Evolutionary conservation across 2,113 vertebrate species (phyloP), one percentile per base, ranked within the genome.

Genomic region (Apistogramma diplotaenia): DNA sequence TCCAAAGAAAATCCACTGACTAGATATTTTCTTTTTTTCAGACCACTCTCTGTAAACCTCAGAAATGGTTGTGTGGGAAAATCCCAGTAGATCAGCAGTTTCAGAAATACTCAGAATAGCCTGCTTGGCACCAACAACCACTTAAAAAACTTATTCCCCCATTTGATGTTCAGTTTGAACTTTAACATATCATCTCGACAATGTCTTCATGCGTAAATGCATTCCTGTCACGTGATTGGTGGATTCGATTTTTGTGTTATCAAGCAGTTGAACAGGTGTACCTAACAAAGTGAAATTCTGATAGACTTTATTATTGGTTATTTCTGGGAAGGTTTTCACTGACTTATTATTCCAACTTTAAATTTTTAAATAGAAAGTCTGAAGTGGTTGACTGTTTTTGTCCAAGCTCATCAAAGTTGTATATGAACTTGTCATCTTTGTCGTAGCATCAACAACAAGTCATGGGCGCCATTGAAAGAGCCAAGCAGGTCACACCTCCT

Each of bases 381-480:
- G 33, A 60, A 1, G 19, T 35, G 18, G 19, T 10, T 35, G 29
- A 60, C 29, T 67, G 37, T 18, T 67, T 67, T 51, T 67, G 23
- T 19, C 61, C 3, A 51, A 51, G 16, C 18, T 51, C 49, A 19
- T 19, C 49, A 12, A 43, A 54, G 16, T 16, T 49, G 33, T 77
- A 31, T 43, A 1, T 79, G 51, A 79, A n/a, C 31, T 2, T 87
- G 37, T 82, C 10, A 59, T 54, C n/a, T 91, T 18, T 87, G 5
- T 91, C 18, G 6, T 90, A 99, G 98, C 98, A 99, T 94, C 98
- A 99, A 90, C 98, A 99, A 92, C 98, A 99, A 90, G 98, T 99
- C 84, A 93, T 99, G 92, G 98, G 97, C 19, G 98, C 98, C 85
- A 99, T 99, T 0, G 98, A 99, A 87, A 92, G 98, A 82, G 98